Base-by-base conservation (phyloP, 2,797 vertebrate species). In the Coregonus ussuriensis region DNA sequence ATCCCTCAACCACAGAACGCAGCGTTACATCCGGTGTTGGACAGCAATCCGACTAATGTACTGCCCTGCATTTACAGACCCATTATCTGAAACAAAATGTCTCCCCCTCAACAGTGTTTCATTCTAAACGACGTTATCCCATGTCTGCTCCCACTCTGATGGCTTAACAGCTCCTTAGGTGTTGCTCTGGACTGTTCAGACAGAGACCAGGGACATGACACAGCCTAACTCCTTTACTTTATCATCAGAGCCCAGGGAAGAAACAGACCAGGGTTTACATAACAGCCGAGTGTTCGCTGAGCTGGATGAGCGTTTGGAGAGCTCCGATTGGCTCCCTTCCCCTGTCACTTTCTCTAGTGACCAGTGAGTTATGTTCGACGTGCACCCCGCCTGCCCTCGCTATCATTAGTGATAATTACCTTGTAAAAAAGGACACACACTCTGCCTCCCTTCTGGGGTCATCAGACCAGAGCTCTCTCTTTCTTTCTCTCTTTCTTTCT, bases 191-290 rank as follows among this genome's bases (percentile, higher is more conserved):
- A 77, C 74, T 71, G 82, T 79, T 77, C 79, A 79, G 82, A 81
- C 82, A 76, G 77, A 83, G 83, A 79, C 82, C 82, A 76, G 73
- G 9, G 41, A 47, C 41, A 3, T 11, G 73, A 85, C 82, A 75
- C 82, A 83, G 75, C 59, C 80, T 84, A 87, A 87, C 75, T 83
- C 79, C 83, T 84, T 85, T 85, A 75, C 83, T 87, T 84, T 87
- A 85, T 89, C 87, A 82, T 71, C 1, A 82, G 75, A 82, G 71
- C 52, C 7, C 21, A 33, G 65, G 51, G 47, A 71, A 47, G 29
- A 13, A 56, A n/a, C 47, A 65, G 75, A 37, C 41, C n/a, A 25
- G 16, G 11, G 74, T 76, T 76, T 73, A 68, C 25, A 73, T 75
- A 72, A 37, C 51, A 62, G 13, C 21, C 15, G 13, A 47, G 69